Evolutionary conservation across 1,140 invertebrate species (phyloP), one percentile per base, ranked within the genome.

Genomic region (Ganaspis sp.): DNA sequence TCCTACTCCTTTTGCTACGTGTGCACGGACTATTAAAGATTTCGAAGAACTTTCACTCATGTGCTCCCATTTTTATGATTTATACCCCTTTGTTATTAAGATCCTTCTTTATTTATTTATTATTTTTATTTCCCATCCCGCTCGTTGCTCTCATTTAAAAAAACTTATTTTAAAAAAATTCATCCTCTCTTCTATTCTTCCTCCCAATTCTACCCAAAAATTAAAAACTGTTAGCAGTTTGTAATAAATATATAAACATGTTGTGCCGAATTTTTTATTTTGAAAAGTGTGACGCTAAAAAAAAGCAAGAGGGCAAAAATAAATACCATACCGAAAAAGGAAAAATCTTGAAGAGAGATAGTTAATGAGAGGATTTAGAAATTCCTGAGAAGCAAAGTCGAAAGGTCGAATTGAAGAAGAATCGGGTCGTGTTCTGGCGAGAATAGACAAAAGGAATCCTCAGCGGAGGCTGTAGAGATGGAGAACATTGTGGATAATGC

Each of bases 391-490:
- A 26, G 58, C 58, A 12, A 29, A 15, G 26, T 34, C 9, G 15
- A 34, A n/a, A 26, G 23, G 23, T 64, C 23, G 21, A 64, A 9
- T 29, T 11, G 26, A 64, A 64, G 0, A 12, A 64, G 58, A 34
- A 34, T 64, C 23, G 17, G 53, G 19, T 54, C 17, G 53, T 54
- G 53, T 54, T 54, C 17, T n/a, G 17, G 2, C n/a, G 58, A 64
- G 53, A 42, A 74, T 69, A 74, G 58, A 74, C 54, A 74, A 74
- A 74, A 74, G 72, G 23, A 54, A 74, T 64, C 54, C 38, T 74
- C 54, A 49, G 29, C 9, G 26, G 71, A 19, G 40, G 23, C 42
- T 58, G 15, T 38, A 12, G 54, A 23, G 49, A 64, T 58, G 23
- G 12, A 9, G 4, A 12, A 64, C 26, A 29, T 64, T 29, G 58